These are phyloP conservation scores for Arrhopalites spinosus DNA, from an alignment of 2,888 invertebrate species.

Conservation along the genomic window DNA sequence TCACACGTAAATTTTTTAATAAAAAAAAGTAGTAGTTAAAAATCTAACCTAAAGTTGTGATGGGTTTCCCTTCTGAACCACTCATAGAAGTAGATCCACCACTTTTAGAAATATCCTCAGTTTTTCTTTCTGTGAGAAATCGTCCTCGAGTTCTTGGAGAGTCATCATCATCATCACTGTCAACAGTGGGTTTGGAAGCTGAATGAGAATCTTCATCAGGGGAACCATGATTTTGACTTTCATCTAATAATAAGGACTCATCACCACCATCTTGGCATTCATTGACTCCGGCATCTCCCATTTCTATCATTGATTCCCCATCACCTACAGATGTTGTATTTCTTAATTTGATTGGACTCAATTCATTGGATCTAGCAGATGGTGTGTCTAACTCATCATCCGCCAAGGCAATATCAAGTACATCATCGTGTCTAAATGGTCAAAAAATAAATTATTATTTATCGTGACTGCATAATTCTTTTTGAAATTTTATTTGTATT, in stretches of 20 bases:
- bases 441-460: neutral
- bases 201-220: neutral
- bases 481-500: neutral
- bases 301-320: too few relatives aligned
- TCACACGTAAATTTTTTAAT: neutral
- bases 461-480: too few relatives aligned
- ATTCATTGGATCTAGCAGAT: neutral
- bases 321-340: slow-evolving; percentile 3
- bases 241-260: neutral
- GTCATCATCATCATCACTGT: slow-evolving; percentile 46
- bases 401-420: slow-evolving; percentile 46
- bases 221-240: neutral
- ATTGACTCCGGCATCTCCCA: neutral
- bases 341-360: slow-evolving; percentile 39
- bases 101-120: slow-evolving; percentile 37
- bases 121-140: slow-evolving; percentile 53
- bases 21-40: neutral
- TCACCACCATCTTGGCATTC: neutral
- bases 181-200: slow-evolving; percentile 28
- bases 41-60: slow-evolving; percentile 48
- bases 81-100: slow-evolving; percentile 25
- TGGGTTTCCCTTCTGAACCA: slow-evolving; percentile 40
- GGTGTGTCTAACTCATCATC: slow-evolving; percentile 49
- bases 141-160: slow-evolving; percentile 45
- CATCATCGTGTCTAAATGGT: slow-evolving; percentile 41